Evolutionary conservation across 2,113 vertebrate genomes (phyloP), one percentile per base, ranked within the genome.

Genomic region (Barnardius zonarius): DNA sequence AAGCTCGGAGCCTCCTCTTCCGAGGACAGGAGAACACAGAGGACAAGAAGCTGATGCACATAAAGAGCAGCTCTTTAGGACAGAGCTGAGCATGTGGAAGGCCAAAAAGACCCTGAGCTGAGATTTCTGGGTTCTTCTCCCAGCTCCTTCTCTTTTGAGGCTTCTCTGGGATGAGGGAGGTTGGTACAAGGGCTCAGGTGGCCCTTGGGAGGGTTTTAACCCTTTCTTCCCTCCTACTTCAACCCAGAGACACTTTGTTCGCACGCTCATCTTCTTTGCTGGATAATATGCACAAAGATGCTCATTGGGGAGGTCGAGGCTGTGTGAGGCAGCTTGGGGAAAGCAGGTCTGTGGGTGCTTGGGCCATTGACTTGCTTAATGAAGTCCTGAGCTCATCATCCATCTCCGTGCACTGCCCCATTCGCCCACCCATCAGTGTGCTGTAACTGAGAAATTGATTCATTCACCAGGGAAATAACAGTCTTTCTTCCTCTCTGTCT

Each of bases 381-480:
- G 24, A 83, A 46, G 20, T 43, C 51, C 17, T 6, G 39, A 84
- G 76, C 79, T 80, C 59, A 3, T 59, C 9, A n/a, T 67, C 63
- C 59, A 4, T 39, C 13, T 51, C 28, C 49, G 44, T 2, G 18
- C 17, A 27, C 35, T 41, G 33, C 43, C 54, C 19, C 10, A 1
- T 23, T 12, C 4, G 30, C 62, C 62, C 44, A 27, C 64, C 84
- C 92, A 73, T 61, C 76, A 68, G 2, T 3, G 63, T 23, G 54
- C 93, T 77, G 17, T 59, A 84, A 96, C 95, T 92, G 94, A 66
- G 54, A 39, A 77, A 92, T 59, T 44, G 83, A 96, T 97, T 84
- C 61, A 92, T 96, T 77, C 84, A 79, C 52, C 1, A 0, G 24
- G 1, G 9, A 67, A 49, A 27, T 51, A 64, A 67, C 30, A 17